Conservation (phyloP, 2,888 invertebrate species). For the Galerucella pusilla region DNA sequence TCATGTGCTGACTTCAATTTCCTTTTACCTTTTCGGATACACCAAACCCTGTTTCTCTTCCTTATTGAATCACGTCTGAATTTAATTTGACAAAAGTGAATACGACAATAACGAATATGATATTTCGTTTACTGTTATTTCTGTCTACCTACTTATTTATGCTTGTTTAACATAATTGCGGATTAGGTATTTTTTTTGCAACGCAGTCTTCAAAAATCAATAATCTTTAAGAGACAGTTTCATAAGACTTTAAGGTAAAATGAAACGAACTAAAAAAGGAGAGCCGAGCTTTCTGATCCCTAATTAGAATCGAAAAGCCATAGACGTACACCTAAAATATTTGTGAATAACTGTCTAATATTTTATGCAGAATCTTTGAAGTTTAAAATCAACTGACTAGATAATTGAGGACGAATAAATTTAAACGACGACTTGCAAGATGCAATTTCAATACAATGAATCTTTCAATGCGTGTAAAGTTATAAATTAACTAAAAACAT, state of each 20-base stretch:
- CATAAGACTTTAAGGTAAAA: not conserved
- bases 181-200: not conserved
- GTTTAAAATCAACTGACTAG: not conserved
- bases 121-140: not conserved
- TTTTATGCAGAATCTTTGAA: too few species aligned
- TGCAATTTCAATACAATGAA: conserved; percentile 10
- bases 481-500: conserved; percentile 22
- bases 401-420: not conserved
- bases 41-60: conserved; percentile 9
- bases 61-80: conserved; percentile 8
- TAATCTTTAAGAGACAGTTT: not conserved
- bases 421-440: not conserved
- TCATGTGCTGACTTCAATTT: conserved; percentile 8
- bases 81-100: conserved; percentile 8
- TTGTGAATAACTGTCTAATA: too few species aligned
- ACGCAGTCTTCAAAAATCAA: not conserved
- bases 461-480: conserved; percentile 9
- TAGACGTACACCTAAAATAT: too few species aligned
- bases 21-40: conserved; percentile 7
- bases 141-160: not conserved
- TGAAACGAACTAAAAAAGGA: not conserved
- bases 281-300: too few species aligned
- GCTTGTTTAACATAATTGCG: not conserved
- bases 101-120: not conserved
- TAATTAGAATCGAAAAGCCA: too few species aligned